Conservation (phyloP, 1,140 invertebrate species). For the Chrysopa pallens region DNA sequence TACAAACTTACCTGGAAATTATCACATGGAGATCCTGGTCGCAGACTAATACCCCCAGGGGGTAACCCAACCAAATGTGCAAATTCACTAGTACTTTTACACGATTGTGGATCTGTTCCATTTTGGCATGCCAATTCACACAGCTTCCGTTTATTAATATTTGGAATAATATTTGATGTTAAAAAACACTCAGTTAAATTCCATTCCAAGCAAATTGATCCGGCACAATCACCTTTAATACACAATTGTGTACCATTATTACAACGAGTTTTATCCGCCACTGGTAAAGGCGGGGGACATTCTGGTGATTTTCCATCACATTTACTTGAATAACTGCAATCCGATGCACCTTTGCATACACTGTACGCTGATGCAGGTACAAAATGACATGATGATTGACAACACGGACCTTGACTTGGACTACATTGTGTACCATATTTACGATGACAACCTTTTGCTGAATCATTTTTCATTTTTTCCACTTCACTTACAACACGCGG, state of each 20-base stretch:
- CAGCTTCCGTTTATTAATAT: slow-evolving; percentile 61
- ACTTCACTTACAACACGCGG: slow-evolving; percentile 55
- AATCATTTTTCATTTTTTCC: slow-evolving; percentile 47
- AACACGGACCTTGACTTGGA: slow-evolving; percentile 90
- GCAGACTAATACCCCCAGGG: slow-evolving; percentile 67
- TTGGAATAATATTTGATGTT: slow-evolving; percentile 65
- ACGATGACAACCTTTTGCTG: slow-evolving; percentile 63
- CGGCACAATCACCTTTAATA: slow-evolving; percentile 80
- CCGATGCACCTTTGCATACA: slow-evolving; percentile 67
- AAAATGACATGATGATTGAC: slow-evolving; percentile 63
- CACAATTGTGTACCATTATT: slow-evolving; percentile 79
- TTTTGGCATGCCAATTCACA: slow-evolving; percentile 94
- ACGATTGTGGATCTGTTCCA: slow-evolving; percentile 55
- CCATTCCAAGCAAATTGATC: slow-evolving; percentile 90
- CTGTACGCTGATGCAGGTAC: slow-evolving; percentile 38
- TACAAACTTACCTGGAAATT: slow-evolving; percentile 67
- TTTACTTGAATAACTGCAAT: slow-evolving; percentile 68
- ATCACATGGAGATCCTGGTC: slow-evolving; percentile 92
- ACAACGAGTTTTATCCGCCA: slow-evolving; percentile 66
- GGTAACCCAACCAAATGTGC: slow-evolving; percentile 54
- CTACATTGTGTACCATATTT: slow-evolving; percentile 70
- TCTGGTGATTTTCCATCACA: slow-evolving; percentile 74
- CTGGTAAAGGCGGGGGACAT: slow-evolving; percentile 64
- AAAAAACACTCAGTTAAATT: slow-evolving; percentile 91
- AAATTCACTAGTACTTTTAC: slow-evolving; percentile 73